Conservation (phyloP, 2,888 invertebrate genomes). For the Acanthopleura granulata region DNA sequence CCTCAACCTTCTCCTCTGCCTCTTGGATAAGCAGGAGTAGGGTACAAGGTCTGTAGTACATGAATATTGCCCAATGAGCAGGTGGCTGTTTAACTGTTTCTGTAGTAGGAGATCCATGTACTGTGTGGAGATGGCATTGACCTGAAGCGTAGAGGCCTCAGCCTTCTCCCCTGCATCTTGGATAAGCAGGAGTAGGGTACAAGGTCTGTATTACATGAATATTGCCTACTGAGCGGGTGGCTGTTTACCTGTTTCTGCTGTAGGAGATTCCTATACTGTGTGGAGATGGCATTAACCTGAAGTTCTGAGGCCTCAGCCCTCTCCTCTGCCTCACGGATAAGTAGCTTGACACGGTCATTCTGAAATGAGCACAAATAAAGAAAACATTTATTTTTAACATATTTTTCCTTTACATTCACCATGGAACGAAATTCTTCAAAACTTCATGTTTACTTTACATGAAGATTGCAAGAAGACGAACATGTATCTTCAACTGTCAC, state of each 20-base stretch:
- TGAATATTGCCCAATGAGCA: too few relatives aligned
- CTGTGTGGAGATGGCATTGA: constrained; percentile 60
- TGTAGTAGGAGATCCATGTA: constrained; percentile 57
- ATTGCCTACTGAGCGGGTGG: too few relatives aligned
- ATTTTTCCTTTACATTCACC: background rate
- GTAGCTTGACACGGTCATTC: constrained; percentile 58
- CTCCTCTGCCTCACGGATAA: constrained; percentile 58
- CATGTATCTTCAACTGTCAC: too few relatives aligned
- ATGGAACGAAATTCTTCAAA: too few relatives aligned
- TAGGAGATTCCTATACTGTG: constrained; percentile 57
- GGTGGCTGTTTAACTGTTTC: constrained; percentile 35
- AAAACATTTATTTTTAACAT: background rate
- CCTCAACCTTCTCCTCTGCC: constrained; percentile 61
- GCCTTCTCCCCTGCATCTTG: constrained; percentile 62
- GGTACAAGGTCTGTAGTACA: background rate
- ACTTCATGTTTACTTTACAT: too few relatives aligned
- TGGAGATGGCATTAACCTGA: constrained; percentile 63
- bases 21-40: constrained; percentile 52
- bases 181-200: constrained; percentile 33
- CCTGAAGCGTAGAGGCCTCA: constrained; percentile 65
- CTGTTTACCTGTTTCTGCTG: constrained; percentile 60
- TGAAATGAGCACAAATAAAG: constrained; percentile 33
- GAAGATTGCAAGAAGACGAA: too few relatives aligned
- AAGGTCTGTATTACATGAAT: too few relatives aligned
- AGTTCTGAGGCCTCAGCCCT: constrained; percentile 65